Evolutionary conservation across 2,888 invertebrate species (phyloP).

Genomic region (Spilosoma lubricipeda): DNA sequence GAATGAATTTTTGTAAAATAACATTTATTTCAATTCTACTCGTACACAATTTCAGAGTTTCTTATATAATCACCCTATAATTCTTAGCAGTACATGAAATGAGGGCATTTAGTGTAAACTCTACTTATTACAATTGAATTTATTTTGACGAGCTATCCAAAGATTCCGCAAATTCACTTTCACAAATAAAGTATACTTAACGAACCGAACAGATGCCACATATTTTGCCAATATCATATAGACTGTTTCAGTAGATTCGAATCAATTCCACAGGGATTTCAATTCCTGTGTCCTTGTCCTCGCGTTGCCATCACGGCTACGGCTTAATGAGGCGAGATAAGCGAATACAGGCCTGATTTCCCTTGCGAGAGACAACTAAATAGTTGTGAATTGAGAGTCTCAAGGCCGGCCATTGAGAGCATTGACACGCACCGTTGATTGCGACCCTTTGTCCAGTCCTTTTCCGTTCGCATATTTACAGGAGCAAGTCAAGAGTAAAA

Average conservation of each 20-base stretch:
- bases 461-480: constrained; percentile 21
- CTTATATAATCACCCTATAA: not conserved
- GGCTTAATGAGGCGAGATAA: constrained; percentile 80
- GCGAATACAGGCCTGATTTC: constrained; percentile 78
- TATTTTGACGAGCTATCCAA: constrained; percentile 1
- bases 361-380: constrained; percentile 65
- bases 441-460: constrained; percentile 32
- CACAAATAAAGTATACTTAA: constrained; percentile 19
- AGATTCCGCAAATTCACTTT: constrained; percentile 7
- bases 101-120: not conserved
- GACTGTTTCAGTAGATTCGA: constrained; percentile 39
- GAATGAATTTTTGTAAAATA: not conserved
- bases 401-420: constrained; percentile 50
- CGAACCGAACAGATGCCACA: constrained; percentile 19
- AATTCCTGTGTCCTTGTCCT: constrained; percentile 65
- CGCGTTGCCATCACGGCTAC: constrained; percentile 51
- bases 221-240: constrained; percentile 38
- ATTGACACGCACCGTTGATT: constrained; percentile 59
- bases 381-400: constrained; percentile 52
- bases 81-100: not conserved
- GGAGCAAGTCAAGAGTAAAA: constrained; percentile 20
- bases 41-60: not conserved
- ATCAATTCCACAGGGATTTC: constrained; percentile 44
- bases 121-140: not conserved
- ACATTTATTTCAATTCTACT: not conserved